Percentiles rank a stretch among this genome's conserved stretches.
phyloP scores from a whole-genome alignment of 1,140 invertebrate species.

The Mycetomoellerius zeteki region DNA sequence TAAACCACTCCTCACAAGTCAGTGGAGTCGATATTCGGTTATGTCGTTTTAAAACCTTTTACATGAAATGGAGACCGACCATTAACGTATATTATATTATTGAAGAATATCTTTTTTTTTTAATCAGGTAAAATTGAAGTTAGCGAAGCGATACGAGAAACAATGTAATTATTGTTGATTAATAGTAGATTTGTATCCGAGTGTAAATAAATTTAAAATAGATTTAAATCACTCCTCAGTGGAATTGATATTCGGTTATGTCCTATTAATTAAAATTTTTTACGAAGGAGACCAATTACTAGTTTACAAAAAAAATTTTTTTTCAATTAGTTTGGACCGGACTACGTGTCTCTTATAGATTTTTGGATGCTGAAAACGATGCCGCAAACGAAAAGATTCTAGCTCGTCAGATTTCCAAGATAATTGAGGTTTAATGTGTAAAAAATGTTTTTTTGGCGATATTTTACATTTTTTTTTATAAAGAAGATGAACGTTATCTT shows the following conservation, averaged over 20 bases:
- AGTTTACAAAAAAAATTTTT: too few relatives aligned
- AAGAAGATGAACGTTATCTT: too few relatives aligned
- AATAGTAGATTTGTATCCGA: conserved; percentile 23
- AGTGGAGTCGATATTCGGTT: conserved; percentile 1
- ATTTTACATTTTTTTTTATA: too few relatives aligned
- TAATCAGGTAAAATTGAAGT: neutral
- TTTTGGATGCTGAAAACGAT: too few relatives aligned
- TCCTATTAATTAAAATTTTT: neutral
- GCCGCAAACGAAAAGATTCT: too few relatives aligned
- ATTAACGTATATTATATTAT: neutral
- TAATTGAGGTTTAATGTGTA: too few relatives aligned
- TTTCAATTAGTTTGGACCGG: too few relatives aligned
- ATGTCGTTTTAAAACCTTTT: neutral
- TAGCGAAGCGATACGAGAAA: neutral
- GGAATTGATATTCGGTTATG: neutral
- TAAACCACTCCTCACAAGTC: conserved; percentile 52
- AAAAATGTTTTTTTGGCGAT: too few relatives aligned
- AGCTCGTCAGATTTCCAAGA: too few relatives aligned
- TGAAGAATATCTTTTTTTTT: neutral
- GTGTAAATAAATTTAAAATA: neutral
- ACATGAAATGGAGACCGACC: neutral
- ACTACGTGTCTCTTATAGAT: too few relatives aligned
- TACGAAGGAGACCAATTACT: neutral
- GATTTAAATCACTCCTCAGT: conserved; percentile 42
- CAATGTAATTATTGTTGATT: neutral